Conservation (phyloP, 2,888 invertebrate genomes). For the Pollenia angustigena region DNA sequence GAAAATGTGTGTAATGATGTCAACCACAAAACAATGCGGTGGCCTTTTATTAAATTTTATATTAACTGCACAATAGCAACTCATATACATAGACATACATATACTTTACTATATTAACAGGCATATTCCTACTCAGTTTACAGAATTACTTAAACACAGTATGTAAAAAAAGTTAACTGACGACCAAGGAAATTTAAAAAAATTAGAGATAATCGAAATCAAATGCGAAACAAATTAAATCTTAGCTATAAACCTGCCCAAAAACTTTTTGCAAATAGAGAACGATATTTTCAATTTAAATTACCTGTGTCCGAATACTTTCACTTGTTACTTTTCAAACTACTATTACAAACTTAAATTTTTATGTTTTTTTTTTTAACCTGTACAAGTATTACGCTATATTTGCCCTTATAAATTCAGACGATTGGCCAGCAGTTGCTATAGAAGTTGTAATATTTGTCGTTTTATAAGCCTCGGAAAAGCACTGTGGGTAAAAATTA, state of each 20-base stretch:
- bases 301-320: neutral
- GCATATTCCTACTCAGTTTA: neutral
- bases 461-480: constrained; percentile 14
- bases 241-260: no score
- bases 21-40: constrained; percentile 70
- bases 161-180: neutral
- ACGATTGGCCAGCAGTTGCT: constrained; percentile 22
- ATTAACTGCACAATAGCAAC: constrained; percentile 63
- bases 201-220: no score
- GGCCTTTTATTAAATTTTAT: constrained; percentile 69
- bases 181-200: neutral
- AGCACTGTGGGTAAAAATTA: neutral
- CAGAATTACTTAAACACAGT: neutral
- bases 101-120: neutral
- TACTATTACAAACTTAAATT: neutral
- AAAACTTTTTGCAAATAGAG: no score
- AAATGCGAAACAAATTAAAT: no score
- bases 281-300: no score
- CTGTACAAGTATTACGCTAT: neutral
- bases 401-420: constrained; percentile 15
- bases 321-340: neutral
- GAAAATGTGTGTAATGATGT: constrained; percentile 46
- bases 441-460: constrained; percentile 27
- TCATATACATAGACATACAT: neutral
- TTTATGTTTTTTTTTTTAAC: neutral